These are phyloP conservation scores for Nycteola revayana DNA, from an alignment of 2,888 invertebrate genomes.

Conservation along the genomic window DNA sequence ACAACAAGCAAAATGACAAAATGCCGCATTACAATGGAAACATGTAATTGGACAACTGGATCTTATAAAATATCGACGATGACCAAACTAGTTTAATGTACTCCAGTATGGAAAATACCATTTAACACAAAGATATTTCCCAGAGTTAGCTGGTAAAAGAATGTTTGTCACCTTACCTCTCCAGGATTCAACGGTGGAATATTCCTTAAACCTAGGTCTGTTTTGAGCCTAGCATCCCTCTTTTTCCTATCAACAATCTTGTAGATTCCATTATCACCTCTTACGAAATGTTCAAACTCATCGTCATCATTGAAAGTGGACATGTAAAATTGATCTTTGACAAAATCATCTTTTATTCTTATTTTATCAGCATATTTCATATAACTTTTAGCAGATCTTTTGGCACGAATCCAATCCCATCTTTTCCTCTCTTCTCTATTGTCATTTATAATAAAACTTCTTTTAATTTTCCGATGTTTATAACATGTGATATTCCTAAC, in stretches of 20 bases:
- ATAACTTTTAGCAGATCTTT: slow-evolving; percentile 27
- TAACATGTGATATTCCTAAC: slow-evolving; percentile 42
- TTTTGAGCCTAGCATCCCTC: slow-evolving; percentile 26
- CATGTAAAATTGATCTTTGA: background rate
- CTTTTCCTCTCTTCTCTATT: slow-evolving; percentile 12
- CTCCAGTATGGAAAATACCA: too few relatives aligned
- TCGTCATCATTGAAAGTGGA: slow-evolving; percentile 4
- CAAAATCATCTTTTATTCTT: background rate
- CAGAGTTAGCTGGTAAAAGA: too few relatives aligned
- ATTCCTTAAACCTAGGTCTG: slow-evolving; percentile 31
- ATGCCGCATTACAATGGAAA: too few relatives aligned
- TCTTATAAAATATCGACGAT: too few relatives aligned
- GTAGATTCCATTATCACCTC: slow-evolving; percentile 45
- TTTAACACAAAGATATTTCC: too few relatives aligned
- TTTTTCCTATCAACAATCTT: slow-evolving; percentile 32
- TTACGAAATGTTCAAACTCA: slow-evolving; percentile 40
- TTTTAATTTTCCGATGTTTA: slow-evolving; percentile 32
- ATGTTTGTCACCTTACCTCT: too few relatives aligned
- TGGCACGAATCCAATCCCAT: slow-evolving; percentile 50
- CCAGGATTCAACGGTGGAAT: slow-evolving; percentile 34
- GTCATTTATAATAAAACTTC: slow-evolving; percentile 30
- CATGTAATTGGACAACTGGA: too few relatives aligned
- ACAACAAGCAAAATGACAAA: too few relatives aligned
- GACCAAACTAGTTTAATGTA: too few relatives aligned
- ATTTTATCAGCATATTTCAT: background rate